phyloP scores from a whole-genome alignment of 1,140 invertebrate species.

The Doryteuthis pealeii region DNA sequence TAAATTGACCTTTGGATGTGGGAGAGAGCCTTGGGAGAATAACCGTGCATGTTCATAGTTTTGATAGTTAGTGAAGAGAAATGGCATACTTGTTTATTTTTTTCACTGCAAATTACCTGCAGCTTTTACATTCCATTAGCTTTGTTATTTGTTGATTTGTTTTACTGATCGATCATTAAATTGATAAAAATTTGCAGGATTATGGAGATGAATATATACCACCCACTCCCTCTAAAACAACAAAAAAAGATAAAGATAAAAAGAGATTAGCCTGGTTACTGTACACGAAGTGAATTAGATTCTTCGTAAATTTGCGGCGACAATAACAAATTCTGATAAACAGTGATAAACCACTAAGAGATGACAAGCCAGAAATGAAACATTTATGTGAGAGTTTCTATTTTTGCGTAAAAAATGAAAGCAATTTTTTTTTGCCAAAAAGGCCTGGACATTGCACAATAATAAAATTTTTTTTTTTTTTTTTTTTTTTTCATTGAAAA shows the following conservation, averaged over 20 bases:
- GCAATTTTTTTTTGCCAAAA: neutral
- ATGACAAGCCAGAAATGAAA: conserved; percentile 6
- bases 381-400: conserved; percentile 2
- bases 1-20: neutral
- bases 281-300: neutral
- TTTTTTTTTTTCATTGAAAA: too few species aligned
- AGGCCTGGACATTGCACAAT: conserved; percentile 4
- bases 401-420: conserved; percentile 2
- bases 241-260: too few species aligned
- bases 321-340: neutral
- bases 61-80: neutral
- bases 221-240: neutral
- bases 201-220: neutral
- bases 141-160: conserved; percentile 5
- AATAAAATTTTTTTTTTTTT: conserved; percentile 4
- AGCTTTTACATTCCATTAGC: conserved; percentile 2
- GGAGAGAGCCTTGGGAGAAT: neutral
- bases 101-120: neutral
- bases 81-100: conserved; percentile 10
- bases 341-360: conserved; percentile 3
- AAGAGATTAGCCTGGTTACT: neutral
- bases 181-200: conserved; percentile 6
- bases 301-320: neutral
- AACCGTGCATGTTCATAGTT: conserved; percentile 3
- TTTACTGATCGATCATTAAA: conserved; percentile 8